Base-by-base conservation (phyloP, 2,888 invertebrate species). In the Eristalis arbustorum region DNA sequence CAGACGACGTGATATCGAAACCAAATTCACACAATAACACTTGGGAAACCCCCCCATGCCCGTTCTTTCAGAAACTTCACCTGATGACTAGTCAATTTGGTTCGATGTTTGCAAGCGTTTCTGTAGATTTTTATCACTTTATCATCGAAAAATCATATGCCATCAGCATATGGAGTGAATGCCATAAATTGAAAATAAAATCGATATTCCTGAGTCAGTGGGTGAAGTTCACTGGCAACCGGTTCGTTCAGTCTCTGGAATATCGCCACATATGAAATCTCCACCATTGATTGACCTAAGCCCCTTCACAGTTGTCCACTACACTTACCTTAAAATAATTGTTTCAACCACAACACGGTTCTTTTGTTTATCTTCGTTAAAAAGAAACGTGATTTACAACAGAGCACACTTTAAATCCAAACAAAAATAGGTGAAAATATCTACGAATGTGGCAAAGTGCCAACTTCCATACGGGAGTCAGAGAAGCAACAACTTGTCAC, bases 401-500 rank as follows among this genome's bases (percentile, higher is more conserved):
- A 59, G 13, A 59, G 11, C 25, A 59, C 59, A 59, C 14, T 59
- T 28, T 49, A 49, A 49, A 1, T 49, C 28, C 10, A 28, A 34
- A 74, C 6, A 49, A 75, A 63, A 73, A 68, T 57, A 63, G 49
- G 40, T n/a, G 37, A 82, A 64, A 31, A n/a, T 23, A 11, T 6
- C 59, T 49, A 73, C 68, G 69, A 78, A 74, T 77, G 63, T 74
- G 78, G 83, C 78, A 78, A 49, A 42, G 57, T 13, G 69, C 72
- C 83, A 78, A 77, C 56, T 37, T 49, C 69, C 71, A 49, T 75
- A 82, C 66, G 66, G 73, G 6, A 49, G 18, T 49, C 49, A 49
- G 23, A 77, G 85, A 78, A 82, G 73, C 82, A 85, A 82, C 85
- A 85, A 85, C 64, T 77, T 82, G 66, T 75, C 64, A 59, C 57